These are phyloP conservation scores for Danio jaintianensis DNA, from an alignment of 2,797 vertebrate species.

Conservation along the genomic window DNA sequence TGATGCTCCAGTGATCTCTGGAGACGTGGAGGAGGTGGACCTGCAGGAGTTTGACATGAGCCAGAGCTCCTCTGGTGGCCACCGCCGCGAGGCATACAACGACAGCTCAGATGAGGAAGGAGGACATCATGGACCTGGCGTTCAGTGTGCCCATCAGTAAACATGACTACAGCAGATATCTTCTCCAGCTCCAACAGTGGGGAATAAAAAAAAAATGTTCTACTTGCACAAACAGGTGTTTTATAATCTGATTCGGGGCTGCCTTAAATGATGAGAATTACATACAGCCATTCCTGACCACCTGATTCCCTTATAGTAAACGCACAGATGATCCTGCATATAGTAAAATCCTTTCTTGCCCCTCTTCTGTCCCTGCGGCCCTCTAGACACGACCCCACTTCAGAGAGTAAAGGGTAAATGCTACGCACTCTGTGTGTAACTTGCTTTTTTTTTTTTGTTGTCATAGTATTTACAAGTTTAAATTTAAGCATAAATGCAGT, in stretches of 20 bases:
- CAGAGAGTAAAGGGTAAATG: slow-evolving; percentile 79
- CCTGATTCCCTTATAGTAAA: slow-evolving; percentile 52
- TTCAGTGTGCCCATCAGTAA: slow-evolving; percentile 99
- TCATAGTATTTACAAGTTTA: slow-evolving; percentile 96
- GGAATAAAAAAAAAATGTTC: slow-evolving; percentile 65
- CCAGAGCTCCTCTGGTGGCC: slow-evolving; percentile 87
- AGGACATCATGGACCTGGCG: slow-evolving; percentile 92
- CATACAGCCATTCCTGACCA: slow-evolving; percentile 49
- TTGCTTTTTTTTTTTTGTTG: slow-evolving; percentile 79
- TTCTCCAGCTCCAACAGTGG: slow-evolving; percentile 56
- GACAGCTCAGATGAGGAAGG: slow-evolving; percentile 97
- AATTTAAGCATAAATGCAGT: slow-evolving; percentile 85
- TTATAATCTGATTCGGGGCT: slow-evolving; percentile 62
- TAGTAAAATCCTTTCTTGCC: slow-evolving; percentile 59
- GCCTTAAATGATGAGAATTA: slow-evolving; percentile 51
- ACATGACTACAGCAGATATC: slow-evolving; percentile 43
- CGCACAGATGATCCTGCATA: slow-evolving; percentile 47
- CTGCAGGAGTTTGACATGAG: slow-evolving; percentile 94
- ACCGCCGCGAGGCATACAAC: slow-evolving; percentile 95
- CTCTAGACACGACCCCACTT: slow-evolving; percentile 79
- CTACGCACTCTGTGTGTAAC: slow-evolving; percentile 87
- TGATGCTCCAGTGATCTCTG: slow-evolving; percentile 87
- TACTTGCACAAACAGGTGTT: slow-evolving; percentile 80
- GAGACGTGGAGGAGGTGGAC: slow-evolving; percentile 96
- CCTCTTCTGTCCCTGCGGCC: slow-evolving; percentile 61